Conservation (phyloP, 1,140 invertebrate species). For the Drosophila nebulosa region DNA sequence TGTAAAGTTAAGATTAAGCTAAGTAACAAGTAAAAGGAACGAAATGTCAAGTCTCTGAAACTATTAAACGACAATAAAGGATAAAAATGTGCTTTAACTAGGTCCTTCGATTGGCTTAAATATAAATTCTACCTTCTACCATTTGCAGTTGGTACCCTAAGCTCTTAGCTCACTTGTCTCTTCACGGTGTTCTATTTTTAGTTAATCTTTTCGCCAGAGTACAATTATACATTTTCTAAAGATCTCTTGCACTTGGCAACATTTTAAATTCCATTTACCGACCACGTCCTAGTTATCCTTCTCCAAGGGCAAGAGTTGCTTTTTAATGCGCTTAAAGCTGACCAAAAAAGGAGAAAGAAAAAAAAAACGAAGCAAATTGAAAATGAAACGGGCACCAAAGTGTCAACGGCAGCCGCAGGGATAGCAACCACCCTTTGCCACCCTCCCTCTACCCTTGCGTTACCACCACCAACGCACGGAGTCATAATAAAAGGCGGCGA, state of each 20-base stretch:
- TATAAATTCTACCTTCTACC: too few species aligned
- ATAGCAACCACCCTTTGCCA: background rate
- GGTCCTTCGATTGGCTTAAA: too few species aligned
- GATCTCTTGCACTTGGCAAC: conserved; percentile 11
- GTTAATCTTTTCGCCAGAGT: conserved; percentile 4
- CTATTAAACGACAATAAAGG: too few species aligned
- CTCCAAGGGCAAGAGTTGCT: conserved; percentile 7
- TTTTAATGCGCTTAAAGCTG: conserved; percentile 66
- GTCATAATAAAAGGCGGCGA: conserved; percentile 49
- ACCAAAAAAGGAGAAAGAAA: background rate
- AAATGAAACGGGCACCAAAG: conserved; percentile 35
- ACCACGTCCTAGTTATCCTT: background rate
- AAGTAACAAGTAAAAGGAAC: too few species aligned
- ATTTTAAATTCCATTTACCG: conserved; percentile 40
- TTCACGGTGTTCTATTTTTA: too few species aligned
- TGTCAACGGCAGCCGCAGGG: conserved; percentile 55
- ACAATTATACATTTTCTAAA: conserved; percentile 5
- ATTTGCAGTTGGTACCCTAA: too few species aligned
- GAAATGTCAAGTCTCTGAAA: too few species aligned
- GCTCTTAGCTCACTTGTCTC: too few species aligned
- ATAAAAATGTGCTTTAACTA: too few species aligned
- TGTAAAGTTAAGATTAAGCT: too few species aligned
- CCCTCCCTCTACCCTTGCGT: background rate
- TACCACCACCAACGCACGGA: background rate
- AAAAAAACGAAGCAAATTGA: background rate